Evolutionary conservation across 1,140 invertebrate genomes (phyloP), one percentile per base, ranked within the genome.

Genomic region (Hydropsyche tenuis): DNA sequence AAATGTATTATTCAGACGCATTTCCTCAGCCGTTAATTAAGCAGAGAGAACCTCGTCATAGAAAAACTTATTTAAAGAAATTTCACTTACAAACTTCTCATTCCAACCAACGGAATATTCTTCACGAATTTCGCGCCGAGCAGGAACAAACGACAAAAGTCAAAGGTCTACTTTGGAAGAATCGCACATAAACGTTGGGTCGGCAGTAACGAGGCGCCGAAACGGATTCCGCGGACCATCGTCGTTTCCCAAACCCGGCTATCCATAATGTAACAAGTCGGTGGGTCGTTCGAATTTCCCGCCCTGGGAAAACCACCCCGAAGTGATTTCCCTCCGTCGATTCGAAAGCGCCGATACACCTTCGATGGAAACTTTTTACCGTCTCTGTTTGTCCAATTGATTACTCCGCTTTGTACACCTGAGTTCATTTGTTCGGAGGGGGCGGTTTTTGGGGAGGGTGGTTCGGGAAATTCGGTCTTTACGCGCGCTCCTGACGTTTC

Each of bases 341-440:
- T 70, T 70, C 60, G 60, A 70, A 70, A 70, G 53, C 53, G 43
- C 11, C 30, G 63, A 27, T 25, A 66, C 64, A 56, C 62, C 69
- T 56, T 56, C 62, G 27, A 30, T 27, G 37, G 43, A 63, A 66
- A 74, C 73, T 74, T 74, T 74, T 69, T 37, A n/a, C 56, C 16
- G 69, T 60, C 48, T 37, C 22, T 73, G 68, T 76, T 76, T 76
- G 75, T 69, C 72, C 75, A 70, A 76, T 70, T 76, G 71, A 76
- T 76, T 73, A 69, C 75, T 76, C 60, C 60, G 69, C 60, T 56
- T 45, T 48, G 65, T 73, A 68, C 72, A 73, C 72, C 72, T 73
- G 72, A 73, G 72, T 60, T 68, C 72, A 56, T 73, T 69, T 73
- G 23, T 73, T 64, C 65, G 37, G 22, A 64, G 25, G 16, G 30